Evolutionary conservation across 2,797 vertebrate genomes (phyloP), one percentile per base, ranked within the genome.

Genomic region (Liparis tanakae): DNA sequence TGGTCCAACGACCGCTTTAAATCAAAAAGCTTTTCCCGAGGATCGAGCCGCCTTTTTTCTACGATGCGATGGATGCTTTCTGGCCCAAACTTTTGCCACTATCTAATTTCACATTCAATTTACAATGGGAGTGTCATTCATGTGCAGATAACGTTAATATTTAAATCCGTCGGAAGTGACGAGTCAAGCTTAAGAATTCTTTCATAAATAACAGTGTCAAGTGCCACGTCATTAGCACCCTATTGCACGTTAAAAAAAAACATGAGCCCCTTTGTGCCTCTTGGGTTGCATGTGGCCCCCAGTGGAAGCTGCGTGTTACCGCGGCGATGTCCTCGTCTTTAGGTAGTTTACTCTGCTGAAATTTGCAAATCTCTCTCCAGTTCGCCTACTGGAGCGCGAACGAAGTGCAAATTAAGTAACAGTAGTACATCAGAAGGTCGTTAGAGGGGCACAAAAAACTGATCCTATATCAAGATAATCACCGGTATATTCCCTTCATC

Each of bases 331-430:
- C 56, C 43, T 56, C 0, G 44, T 72, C 12, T 60, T 65, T 36
- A 66, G 71, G 55, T 73, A 82, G 53, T 68, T 71, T 22, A 68
- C 9, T 65, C 51, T 79, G 76, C 51, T 51, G 41, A 78, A 65
- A 78, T 37, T 48, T 22, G 25, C 50, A 61, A 75, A 80, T 84
- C 36, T 82, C 70, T 73, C 18, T 72, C 30, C 17, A 67, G 68
- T 72, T 70, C 65, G 25, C 41, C 33, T 3, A 66, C 44, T 78
- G 33, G 71, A 84, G 36, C 34, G 70, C 3, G 68, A 30, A 74
- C 17, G 88, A 90, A 90, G 91, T 92, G 90, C 90, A 88, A 83
- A 80, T 76, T 13, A 82, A 88, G 39, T 78, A 80, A 87, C 82
- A 86, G 84, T 84, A 89, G 77, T 78, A 82, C 8, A 78, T 36